Conservation (phyloP, 2,797 vertebrate genomes). For the Poecile montanus region DNA sequence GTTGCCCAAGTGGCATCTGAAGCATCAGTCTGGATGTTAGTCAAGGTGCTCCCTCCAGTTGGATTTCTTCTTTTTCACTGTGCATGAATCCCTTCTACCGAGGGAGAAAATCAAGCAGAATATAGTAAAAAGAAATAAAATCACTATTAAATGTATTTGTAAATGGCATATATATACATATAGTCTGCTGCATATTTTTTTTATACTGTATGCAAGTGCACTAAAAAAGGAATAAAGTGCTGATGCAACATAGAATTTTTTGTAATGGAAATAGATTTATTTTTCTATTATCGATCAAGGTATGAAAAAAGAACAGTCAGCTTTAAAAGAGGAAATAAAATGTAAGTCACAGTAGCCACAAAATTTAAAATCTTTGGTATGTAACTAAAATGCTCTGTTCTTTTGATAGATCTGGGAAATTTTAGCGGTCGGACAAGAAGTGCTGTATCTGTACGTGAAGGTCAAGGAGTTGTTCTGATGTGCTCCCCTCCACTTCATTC, state of each 20-base stretch:
- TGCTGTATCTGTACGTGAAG: conserved; percentile 92
- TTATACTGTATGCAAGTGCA: neutral
- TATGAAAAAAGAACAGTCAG: neutral
- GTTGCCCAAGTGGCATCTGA: neutral
- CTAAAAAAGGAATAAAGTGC: neutral
- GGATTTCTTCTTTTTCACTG: neutral
- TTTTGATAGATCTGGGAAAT: conserved; percentile 87
- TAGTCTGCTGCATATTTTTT: neutral
- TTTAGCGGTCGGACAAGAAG: conserved; percentile 90
- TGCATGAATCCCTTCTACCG: neutral
- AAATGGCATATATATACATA: neutral
- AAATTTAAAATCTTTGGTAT: neutral
- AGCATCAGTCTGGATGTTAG: neutral
- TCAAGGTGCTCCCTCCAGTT: neutral
- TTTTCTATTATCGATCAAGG: neutral
- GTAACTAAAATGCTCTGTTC: conserved; percentile 57
- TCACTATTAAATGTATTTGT: neutral
- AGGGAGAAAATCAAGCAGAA: neutral
- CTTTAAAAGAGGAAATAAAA: conserved; percentile 14
- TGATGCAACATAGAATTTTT: neutral
- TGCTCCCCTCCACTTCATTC: conserved; percentile 94
- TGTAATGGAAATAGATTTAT: neutral
- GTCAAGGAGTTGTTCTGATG: conserved; percentile 96
- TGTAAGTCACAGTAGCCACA: neutral
- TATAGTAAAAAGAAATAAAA: conserved; percentile 29